These are phyloP conservation scores for Cydia pomonella DNA, from an alignment of 1,140 invertebrate genomes.

Conservation along the genomic window DNA sequence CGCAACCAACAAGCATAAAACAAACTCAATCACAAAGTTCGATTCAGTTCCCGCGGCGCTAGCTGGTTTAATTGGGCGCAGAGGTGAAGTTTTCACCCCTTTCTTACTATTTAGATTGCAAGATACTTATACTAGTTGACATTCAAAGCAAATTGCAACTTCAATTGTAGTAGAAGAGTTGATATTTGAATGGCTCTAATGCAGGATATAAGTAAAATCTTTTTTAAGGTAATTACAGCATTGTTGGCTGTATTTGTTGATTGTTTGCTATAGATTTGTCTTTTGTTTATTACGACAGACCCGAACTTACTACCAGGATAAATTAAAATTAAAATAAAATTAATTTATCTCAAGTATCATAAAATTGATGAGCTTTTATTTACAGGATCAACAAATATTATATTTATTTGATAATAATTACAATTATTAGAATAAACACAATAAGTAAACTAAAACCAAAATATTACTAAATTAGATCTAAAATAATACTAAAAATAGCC, in stretches of 20 bases:
- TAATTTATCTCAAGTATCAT: too few relatives aligned
- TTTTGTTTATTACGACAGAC: background rate
- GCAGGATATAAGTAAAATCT: background rate
- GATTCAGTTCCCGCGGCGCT: slow-evolving; percentile 16
- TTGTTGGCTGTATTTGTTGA: background rate
- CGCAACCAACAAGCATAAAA: slow-evolving; percentile 25
- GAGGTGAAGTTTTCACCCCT: slow-evolving; percentile 24
- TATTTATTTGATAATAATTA: too few relatives aligned
- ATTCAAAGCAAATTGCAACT: background rate
- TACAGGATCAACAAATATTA: too few relatives aligned
- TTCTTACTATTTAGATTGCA: slow-evolving; percentile 26
- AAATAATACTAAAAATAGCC: too few relatives aligned
- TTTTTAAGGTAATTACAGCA: background rate
- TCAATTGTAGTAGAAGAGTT: background rate
- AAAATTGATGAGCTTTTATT: too few relatives aligned
- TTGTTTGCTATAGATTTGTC: background rate
- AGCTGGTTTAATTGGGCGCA: slow-evolving; percentile 18
- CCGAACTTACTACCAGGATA: background rate
- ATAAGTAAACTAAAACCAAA: too few relatives aligned
- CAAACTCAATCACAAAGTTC: slow-evolving; percentile 24
- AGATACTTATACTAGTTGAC: background rate
- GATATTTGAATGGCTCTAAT: background rate
- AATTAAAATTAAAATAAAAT: too few relatives aligned
- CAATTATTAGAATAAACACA: too few relatives aligned
- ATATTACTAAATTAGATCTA: too few relatives aligned